Evolutionary conservation across 2,113 vertebrate species (phyloP), one percentile per base, ranked within the genome.

Genomic region (Trochalopteron elliotii): DNA sequence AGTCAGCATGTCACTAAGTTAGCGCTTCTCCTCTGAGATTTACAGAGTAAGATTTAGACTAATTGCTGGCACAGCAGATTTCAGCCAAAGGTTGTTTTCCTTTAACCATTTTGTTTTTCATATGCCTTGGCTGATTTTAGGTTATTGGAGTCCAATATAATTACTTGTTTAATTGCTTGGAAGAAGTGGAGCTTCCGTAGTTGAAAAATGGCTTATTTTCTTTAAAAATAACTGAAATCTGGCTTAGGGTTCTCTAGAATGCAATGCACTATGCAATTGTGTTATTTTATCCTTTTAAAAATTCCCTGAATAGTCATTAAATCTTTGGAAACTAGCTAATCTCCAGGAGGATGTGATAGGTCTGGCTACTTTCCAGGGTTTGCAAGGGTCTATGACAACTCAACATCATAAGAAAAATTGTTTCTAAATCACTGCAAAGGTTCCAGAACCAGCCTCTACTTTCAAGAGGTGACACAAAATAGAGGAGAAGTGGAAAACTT

Each of bases 71-170:
- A 60, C 88, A 79, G 84, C 82, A 96, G 92, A 93, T 95, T 95
- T 97, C 83, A 97, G 85, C 83, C 87, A 96, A 96, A 93, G 87
- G 88, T 96, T 96, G 88, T 96, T 96, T 97, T 97, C 75, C 80
- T 96, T 95, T 91, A 97, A 94, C 92, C 92, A 78, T 97, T 95
- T 97, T 97, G 45, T 83, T 97, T 95, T 89, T 90, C 56, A 90
- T 93, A 52, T 69, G 88, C 78, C 76, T 90, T 97, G 85, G 65
- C 94, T 93, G 83, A 65, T 90, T 94, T 90, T 95, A 93, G 60
- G 78, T 91, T 97, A 96, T 83, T 88, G 53, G 80, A 95, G 80
- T 91, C 96, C 91, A 89, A 83, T 95, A 88, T 92, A 96, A 67
- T 28, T 89, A 80, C 45, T 88, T 96, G 60, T 87, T 90, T 97